phyloP scores from a whole-genome alignment of 2,888 invertebrate species.

The Balanococcus diminutus region DNA sequence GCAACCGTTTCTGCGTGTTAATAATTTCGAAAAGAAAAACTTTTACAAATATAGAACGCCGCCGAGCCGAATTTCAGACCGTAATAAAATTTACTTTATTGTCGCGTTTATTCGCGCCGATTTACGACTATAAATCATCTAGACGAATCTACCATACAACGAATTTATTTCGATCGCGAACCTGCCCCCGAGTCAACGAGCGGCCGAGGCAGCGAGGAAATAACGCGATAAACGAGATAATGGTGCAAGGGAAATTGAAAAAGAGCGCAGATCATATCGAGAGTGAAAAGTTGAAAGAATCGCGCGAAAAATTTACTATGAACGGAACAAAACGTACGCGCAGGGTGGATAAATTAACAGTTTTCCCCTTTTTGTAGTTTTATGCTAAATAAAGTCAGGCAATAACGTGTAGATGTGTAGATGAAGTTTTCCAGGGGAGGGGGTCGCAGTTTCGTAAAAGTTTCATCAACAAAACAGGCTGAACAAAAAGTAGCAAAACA shows the following conservation, averaged over 20 bases:
- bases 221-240: background rate
- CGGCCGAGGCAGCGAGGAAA: background rate
- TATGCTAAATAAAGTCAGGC: too few species aligned
- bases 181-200: too few species aligned
- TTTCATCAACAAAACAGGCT: too few species aligned
- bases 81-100: constrained; percentile 22
- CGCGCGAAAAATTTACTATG: background rate
- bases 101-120: constrained; percentile 22
- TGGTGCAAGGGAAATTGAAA: background rate
- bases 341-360: background rate
- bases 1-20: constrained; percentile 1
- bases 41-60: background rate
- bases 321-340: background rate
- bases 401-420: too few species aligned
- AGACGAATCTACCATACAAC: background rate
- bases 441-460: too few species aligned
- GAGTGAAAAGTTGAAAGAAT: background rate
- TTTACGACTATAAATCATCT: constrained; percentile 1
- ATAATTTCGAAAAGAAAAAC: constrained; percentile 7
- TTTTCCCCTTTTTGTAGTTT: too few species aligned
- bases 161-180: constrained; percentile 8
- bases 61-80: background rate
- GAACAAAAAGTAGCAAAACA: too few species aligned
- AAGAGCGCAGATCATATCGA: background rate
- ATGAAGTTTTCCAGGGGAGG: too few species aligned